These are phyloP conservation scores for Pangasius mekongensis DNA, from an alignment of 2,797 vertebrate species.

Conservation along the genomic window DNA sequence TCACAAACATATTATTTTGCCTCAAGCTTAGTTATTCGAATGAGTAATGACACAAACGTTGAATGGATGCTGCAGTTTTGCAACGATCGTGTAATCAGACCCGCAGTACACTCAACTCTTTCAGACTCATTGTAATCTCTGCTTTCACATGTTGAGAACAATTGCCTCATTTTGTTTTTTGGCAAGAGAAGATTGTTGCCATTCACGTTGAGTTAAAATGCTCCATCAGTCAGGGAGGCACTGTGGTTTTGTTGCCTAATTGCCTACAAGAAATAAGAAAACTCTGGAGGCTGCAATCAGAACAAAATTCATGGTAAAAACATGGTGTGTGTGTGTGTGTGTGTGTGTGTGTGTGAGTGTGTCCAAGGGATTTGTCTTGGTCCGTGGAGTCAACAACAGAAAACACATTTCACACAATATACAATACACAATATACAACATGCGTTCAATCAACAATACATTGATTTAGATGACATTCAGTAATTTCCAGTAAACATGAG, in stretches of 20 bases:
- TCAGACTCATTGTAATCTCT: conserved; percentile 31
- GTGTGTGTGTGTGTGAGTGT: not conserved
- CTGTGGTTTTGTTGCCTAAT: conserved; percentile 49
- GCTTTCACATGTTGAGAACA: conserved; percentile 41
- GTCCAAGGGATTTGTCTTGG: not conserved
- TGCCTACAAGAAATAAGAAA: conserved; percentile 49
- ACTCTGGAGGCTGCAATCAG: conserved; percentile 50
- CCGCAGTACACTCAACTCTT: conserved; percentile 22
- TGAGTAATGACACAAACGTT: not conserved
- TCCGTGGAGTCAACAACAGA: not conserved
- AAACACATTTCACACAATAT: not conserved
- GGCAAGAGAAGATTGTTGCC: conserved; percentile 35
- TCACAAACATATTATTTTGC: not conserved
- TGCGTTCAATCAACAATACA: too few relatives aligned
- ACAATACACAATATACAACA: not conserved
- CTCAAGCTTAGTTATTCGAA: not conserved
- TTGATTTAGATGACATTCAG: not conserved
- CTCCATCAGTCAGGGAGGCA: conserved; percentile 47
- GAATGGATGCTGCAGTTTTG: conserved; percentile 16
- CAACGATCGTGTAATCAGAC: conserved; percentile 7
- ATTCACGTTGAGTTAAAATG: conserved; percentile 46
- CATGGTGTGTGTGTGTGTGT: too few relatives aligned
- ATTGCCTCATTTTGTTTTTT: conserved; percentile 42
- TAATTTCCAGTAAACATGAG: not conserved
- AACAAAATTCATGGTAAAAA: conserved; percentile 42